Conservation (phyloP, 2,888 invertebrate genomes). For the Hedychridium roseum region DNA sequence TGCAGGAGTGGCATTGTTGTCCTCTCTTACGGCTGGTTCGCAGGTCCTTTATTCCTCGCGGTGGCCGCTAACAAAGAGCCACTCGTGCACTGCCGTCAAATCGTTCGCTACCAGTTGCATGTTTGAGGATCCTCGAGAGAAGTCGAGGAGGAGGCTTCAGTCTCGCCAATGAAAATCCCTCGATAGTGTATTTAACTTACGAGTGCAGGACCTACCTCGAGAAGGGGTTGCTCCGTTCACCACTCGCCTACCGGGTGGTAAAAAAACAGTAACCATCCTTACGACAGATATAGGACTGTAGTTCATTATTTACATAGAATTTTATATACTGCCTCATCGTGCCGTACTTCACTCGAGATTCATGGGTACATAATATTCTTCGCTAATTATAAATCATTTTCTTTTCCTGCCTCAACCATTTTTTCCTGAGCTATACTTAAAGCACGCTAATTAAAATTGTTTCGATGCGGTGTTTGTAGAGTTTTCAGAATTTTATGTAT, state of each 20-base stretch:
- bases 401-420: too few species aligned
- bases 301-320: too few species aligned
- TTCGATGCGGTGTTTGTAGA: too few species aligned
- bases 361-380: too few species aligned
- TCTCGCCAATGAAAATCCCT: constrained; percentile 30
- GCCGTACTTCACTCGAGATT: too few species aligned
- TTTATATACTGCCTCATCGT: too few species aligned
- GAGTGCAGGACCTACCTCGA: constrained; percentile 20
- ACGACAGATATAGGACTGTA: too few species aligned
- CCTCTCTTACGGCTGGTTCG: constrained; percentile 7
- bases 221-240: constrained; percentile 5
- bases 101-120: constrained; percentile 57
- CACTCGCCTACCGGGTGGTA: constrained; percentile 16
- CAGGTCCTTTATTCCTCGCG: constrained; percentile 10
- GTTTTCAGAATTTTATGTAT: too few species aligned
- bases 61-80: constrained; percentile 31
- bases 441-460: too few species aligned
- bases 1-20: constrained; percentile 12
- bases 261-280: constrained; percentile 7
- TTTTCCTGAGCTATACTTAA: too few species aligned
- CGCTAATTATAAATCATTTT: too few species aligned
- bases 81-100: constrained; percentile 39
- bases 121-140: constrained; percentile 40
- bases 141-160: constrained; percentile 31
- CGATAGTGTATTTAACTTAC: constrained; percentile 44